phyloP scores from a whole-genome alignment of 2,113 vertebrate species.

The Mormoops blainvillei region DNA sequence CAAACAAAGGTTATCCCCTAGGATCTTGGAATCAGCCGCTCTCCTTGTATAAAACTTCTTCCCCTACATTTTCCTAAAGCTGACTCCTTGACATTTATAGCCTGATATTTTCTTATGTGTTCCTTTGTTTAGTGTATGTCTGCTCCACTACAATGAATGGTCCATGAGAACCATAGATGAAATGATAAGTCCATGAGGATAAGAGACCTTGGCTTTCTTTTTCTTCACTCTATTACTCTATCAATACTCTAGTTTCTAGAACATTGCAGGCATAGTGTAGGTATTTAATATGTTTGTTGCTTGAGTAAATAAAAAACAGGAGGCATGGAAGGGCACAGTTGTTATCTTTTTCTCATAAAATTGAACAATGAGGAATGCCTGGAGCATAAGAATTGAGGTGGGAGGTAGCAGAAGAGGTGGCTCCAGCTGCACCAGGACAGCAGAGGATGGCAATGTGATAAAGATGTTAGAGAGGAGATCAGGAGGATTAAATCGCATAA shows the following conservation, averaged over 20 bases:
- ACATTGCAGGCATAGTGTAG: neutral
- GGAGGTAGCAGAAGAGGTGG: neutral
- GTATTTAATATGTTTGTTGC: neutral
- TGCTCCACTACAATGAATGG: neutral
- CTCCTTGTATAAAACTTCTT: conserved; percentile 5
- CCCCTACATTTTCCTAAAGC: neutral
- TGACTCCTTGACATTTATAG: neutral
- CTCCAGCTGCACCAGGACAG: neutral
- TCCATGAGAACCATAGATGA: neutral
- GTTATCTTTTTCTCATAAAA: neutral
- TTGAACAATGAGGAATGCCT: neutral
- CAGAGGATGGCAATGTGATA: neutral
- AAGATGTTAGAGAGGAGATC: neutral
- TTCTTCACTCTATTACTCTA: neutral
- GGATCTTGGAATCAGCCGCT: neutral
- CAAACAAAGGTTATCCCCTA: neutral
- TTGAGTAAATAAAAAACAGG: neutral
- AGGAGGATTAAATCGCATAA: neutral
- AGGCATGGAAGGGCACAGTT: neutral
- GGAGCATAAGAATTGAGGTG: neutral
- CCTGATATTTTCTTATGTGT: neutral
- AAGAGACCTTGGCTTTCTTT: neutral
- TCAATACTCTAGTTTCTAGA: neutral
- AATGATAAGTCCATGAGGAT: neutral
- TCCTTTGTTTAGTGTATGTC: neutral